Percentiles rank a stretch among this genome's conserved stretches.
Conservation (phyloP, 2,797 vertebrate genomes). For the Delichon dasypus region DNA sequence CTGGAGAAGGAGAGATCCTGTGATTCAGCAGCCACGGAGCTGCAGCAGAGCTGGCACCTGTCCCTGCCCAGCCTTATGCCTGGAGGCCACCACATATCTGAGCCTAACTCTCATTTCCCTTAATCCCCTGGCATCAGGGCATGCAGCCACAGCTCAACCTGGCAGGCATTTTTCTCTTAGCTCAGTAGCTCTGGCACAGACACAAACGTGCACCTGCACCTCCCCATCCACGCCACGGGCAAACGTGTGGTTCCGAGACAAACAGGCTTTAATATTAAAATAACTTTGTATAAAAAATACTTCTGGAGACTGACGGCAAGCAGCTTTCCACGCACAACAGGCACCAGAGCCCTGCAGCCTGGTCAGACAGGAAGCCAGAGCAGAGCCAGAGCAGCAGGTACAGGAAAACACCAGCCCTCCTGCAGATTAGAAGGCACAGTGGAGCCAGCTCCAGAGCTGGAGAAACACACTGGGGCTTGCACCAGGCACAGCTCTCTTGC, state of each 20-base stretch:
- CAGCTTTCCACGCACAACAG: not conserved
- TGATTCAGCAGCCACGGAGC: not conserved
- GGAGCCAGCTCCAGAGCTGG: not conserved
- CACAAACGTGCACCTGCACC: accelerated
- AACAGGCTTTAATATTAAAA: constrained; percentile 63
- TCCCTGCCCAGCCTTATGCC: not conserved
- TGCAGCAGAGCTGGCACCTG: not conserved
- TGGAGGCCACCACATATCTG: not conserved
- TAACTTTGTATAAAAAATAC: constrained; percentile 64
- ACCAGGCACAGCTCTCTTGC: not conserved
- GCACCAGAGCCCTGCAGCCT: not conserved
- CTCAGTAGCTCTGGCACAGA: not conserved
- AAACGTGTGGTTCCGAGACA: not conserved
- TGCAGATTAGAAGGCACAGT: not conserved
- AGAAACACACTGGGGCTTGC: not conserved
- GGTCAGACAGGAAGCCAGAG: not conserved
- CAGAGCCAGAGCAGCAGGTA: not conserved
- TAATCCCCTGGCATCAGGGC: not conserved
- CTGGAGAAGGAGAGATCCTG: not conserved
- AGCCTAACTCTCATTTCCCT: not conserved
- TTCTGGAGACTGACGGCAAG: not conserved
- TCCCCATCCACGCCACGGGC: not conserved
- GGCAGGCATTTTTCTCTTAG: not conserved
- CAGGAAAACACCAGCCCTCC: not conserved
- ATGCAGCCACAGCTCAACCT: not conserved